phyloP scores from a whole-genome alignment of 2,888 invertebrate species.

The Drosophila falleni region DNA sequence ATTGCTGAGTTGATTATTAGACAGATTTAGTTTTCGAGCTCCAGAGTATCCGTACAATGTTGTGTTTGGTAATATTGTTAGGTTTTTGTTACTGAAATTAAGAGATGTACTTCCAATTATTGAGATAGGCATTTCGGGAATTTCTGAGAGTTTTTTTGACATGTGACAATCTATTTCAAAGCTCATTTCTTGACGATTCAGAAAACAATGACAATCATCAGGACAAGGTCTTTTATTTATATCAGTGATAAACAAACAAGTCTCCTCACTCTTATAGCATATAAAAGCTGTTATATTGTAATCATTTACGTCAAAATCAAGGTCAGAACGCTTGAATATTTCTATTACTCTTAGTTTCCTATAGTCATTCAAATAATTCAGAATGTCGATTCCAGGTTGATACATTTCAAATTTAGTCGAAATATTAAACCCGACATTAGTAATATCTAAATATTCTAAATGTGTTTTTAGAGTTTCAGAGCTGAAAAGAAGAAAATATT shows the following conservation, averaged over 20 bases:
- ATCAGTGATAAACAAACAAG: background rate
- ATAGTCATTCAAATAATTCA: background rate
- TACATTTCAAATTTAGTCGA: too few species aligned
- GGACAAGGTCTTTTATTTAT: slow-evolving; percentile 6
- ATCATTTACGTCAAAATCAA: too few species aligned
- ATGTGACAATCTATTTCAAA: slow-evolving; percentile 1
- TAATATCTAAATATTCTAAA: background rate
- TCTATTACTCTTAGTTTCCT: background rate
- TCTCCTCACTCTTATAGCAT: background rate
- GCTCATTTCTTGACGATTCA: background rate
- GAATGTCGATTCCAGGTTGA: background rate
- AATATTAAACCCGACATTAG: too few species aligned
- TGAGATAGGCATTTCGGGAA: slow-evolving; percentile 1
- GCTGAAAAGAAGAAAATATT: background rate
- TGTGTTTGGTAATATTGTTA: slow-evolving; percentile 2
- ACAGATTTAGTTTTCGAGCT: slow-evolving; percentile 1
- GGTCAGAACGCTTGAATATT: accelerated
- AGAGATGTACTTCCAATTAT: background rate
- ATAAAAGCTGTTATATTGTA: slow-evolving; percentile 4
- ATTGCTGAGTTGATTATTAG: background rate
- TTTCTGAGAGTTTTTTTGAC: background rate
- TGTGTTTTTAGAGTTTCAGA: background rate
- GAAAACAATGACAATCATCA: background rate
- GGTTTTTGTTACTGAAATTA: background rate
- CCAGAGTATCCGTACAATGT: background rate